Evolutionary conservation across 2,888 invertebrate species (phyloP).

Genomic region (Cryptus armator): DNA sequence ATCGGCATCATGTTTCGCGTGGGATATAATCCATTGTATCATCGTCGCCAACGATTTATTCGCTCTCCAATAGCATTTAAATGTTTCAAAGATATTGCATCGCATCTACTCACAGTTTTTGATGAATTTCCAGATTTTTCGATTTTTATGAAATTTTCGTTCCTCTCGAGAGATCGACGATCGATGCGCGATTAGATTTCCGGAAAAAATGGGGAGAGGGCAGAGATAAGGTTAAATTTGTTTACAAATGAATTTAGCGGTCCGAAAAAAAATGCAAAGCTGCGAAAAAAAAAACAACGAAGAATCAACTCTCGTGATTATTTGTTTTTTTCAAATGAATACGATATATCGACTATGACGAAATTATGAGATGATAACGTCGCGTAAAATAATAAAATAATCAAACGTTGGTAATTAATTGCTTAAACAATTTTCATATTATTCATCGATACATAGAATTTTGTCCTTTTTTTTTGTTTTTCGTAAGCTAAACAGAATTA

Average conservation of each 20-base stretch:
- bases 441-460: conserved; percentile 82
- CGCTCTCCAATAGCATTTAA: conserved; percentile 1
- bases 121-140: not conserved
- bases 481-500: conserved; percentile 69
- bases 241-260: conserved; percentile 36
- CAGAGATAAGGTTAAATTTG: conserved; percentile 41
- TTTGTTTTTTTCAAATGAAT: conserved; percentile 43
- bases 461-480: conserved; percentile 57
- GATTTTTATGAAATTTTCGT: not conserved
- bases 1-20: conserved; percentile 30
- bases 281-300: conserved; percentile 29
- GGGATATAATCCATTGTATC: conserved; percentile 39
- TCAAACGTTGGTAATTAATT: conserved; percentile 61
- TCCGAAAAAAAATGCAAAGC: conserved; percentile 48
- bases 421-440: conserved; percentile 82
- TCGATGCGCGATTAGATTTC: conserved; percentile 6
- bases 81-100: not conserved
- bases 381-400: not conserved
- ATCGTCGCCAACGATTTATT: not conserved
- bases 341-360: conserved; percentile 8
- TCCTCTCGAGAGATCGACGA: not conserved
- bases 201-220: not conserved
- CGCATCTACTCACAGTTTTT: conserved; percentile 34
- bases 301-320: not conserved
- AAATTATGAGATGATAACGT: not conserved